Conservation (phyloP, 2,797 vertebrate species). For the Meriones psammophilus region DNA sequence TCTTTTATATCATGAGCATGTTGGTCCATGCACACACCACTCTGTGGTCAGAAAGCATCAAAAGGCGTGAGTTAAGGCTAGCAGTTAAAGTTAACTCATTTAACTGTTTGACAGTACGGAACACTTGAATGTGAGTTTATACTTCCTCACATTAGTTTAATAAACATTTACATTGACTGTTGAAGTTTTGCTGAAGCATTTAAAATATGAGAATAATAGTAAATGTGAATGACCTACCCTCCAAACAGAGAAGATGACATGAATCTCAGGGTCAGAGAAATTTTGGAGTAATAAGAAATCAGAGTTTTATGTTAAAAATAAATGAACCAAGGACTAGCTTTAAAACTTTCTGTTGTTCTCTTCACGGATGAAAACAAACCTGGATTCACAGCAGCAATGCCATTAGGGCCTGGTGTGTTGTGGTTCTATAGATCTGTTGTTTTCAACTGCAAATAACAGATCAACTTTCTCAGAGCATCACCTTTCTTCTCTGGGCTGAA, state of each 20-base stretch:
- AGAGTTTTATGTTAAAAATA: background rate
- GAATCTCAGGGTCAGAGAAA: background rate
- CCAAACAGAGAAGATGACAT: background rate
- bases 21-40: background rate
- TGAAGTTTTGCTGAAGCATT: background rate
- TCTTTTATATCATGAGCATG: background rate
- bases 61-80: background rate
- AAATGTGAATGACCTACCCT: background rate
- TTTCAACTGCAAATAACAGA: background rate
- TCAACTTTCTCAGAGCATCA: background rate
- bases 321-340: constrained; percentile 4
- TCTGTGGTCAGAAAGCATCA: background rate
- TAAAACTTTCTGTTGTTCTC: background rate
- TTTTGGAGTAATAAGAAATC: background rate
- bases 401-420: background rate
- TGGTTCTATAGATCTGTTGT: background rate
- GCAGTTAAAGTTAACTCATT: constrained; percentile 23
- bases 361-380: background rate
- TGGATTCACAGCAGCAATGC: background rate
- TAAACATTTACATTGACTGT: background rate
- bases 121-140: background rate
- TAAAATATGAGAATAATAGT: constrained; percentile 34
- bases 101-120: background rate
- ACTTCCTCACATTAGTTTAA: background rate
- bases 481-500: constrained; percentile 19